Base-by-base conservation (phyloP, 1,140 invertebrate genomes). In the Venturia canescens region DNA sequence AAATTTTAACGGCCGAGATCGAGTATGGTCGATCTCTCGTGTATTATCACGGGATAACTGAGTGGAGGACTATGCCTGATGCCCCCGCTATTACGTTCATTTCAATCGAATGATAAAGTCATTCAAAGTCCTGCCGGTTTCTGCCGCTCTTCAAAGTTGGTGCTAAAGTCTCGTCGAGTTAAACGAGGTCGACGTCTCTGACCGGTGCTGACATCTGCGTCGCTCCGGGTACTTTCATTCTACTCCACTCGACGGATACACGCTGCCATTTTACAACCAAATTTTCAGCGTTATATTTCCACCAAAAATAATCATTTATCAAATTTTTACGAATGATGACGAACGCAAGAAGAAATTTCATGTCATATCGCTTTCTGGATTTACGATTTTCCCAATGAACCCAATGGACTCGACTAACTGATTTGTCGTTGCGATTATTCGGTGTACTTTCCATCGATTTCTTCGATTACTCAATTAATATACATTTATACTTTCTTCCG, bases 11-110 rank as follows among this genome's bases (percentile, higher is more conserved):
- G 60, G 60, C 23, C 60, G 60, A 21, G 23, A 63, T 21, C 60
- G 60, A 63, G 60, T 0, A 63, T 63, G n/a, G 60, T 63, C 60
- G 23, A 87, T 78, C 86, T 88, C 88, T 85, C 83, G 81, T 84
- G 89, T 86, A 90, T 90, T 89, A 89, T 87, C 88, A 86, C 89
- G 87, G 86, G 87, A 89, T 90, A 89, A 90, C 89, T 90, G 88
- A 86, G 86, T 82, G 50, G 60, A 63, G 60, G 60, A 23, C 60
- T 63, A 63, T 63, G 11, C n/a, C 23, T 44, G 60, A 23, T 23
- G 78, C 84, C 87, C 86, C 87, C n/a, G n/a, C 87, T 87, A 84
- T 88, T 89, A 83, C 85, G 80, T 81, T 83, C 84, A 82, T 84
- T 87, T 88, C 87, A 89, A 89, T 84, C 87, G 86, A 88, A 88